Conservation (phyloP, 1,140 invertebrate genomes). For the Eriocheir sinensis region DNA sequence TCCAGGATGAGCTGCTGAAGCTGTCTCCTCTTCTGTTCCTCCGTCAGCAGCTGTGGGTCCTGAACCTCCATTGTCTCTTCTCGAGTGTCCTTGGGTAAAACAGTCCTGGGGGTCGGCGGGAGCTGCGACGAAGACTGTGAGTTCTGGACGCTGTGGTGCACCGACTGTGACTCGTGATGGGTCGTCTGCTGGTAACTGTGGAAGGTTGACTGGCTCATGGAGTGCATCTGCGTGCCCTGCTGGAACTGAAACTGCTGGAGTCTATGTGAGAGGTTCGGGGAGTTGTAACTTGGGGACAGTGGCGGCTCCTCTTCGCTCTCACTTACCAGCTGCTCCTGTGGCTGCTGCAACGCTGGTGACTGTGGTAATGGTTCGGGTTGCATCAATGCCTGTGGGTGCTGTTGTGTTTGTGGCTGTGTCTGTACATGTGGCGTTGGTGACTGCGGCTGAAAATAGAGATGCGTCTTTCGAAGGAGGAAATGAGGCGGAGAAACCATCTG, state of each 20-base stretch:
- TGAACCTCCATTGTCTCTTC: conserved; percentile 67
- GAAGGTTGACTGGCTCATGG: conserved; percentile 42
- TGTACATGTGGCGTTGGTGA: background rate
- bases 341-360: background rate
- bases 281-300: conserved; percentile 34
- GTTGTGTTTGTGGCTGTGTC: too few species aligned
- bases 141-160: conserved; percentile 42
- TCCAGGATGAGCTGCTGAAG: conserved; percentile 77
- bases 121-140: conserved; percentile 57
- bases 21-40: conserved; percentile 73
- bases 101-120: background rate
- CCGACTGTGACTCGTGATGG: background rate
- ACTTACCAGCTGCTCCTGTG: background rate
- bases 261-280: conserved; percentile 63
- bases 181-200: conserved; percentile 43
- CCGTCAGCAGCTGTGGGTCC: conserved; percentile 66
- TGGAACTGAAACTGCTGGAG: conserved; percentile 62
- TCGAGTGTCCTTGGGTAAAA: background rate
- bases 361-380: conserved; percentile 37
- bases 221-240: conserved; percentile 35
- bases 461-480: background rate
- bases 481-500: conserved; percentile 68
- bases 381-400: too few species aligned
- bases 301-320: background rate
- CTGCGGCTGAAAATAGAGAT: background rate